A percentile compares a stretch with the other conserved stretches of the same genome.
Conservation (phyloP, 2,797 vertebrate genomes). For the Hippocampus kuda region DNA sequence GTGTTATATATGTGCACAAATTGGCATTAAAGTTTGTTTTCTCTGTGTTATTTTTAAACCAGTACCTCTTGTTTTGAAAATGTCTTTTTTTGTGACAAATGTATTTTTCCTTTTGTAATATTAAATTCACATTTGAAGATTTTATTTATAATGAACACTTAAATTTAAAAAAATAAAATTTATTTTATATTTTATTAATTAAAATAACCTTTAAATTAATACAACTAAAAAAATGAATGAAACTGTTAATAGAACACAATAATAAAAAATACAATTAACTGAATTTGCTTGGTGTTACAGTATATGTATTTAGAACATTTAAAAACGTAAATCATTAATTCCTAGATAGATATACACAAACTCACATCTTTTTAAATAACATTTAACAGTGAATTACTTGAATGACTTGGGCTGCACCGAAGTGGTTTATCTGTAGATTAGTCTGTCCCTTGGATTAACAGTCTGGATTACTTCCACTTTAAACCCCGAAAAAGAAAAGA, state of each 20-base stretch:
- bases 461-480: conserved; percentile 44
- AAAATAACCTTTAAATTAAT: not conserved
- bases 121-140: not conserved
- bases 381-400: not conserved
- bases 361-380: too few species aligned
- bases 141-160: not conserved
- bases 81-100: not conserved
- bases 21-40: conserved; percentile 67
- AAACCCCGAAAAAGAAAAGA: conserved; percentile 42
- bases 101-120: not conserved
- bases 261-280: too few species aligned
- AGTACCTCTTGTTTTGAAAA: conserved; percentile 10
- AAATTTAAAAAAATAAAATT: not conserved
- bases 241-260: too few species aligned
- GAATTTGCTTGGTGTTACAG: too few species aligned
- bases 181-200: not conserved
- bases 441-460: conserved; percentile 61
- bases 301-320: too few species aligned
- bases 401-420: conserved; percentile 14
- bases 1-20: conserved; percentile 65
- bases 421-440: conserved; percentile 59
- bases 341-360: too few species aligned
- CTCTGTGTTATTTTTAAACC: conserved; percentile 45
- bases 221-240: too few species aligned
- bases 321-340: too few species aligned